These are phyloP conservation scores for Hesperophylax magnus DNA, from an alignment of 1,140 invertebrate genomes.

Conservation along the genomic window DNA sequence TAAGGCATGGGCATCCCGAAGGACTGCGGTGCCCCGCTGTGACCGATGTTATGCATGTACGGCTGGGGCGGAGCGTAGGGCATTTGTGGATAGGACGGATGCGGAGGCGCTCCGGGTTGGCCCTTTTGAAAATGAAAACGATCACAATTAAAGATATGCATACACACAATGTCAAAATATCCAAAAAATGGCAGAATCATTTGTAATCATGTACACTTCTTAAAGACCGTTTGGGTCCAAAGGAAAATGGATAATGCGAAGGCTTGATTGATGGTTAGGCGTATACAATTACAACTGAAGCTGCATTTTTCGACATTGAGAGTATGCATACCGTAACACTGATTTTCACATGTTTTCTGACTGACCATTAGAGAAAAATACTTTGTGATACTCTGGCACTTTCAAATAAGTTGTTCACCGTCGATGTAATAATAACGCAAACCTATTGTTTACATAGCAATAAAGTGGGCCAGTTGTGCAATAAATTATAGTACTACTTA, in stretches of 20 bases:
- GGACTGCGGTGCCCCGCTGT: constrained; percentile 66
- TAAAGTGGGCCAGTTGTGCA: too few species aligned
- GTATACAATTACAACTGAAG: too few species aligned
- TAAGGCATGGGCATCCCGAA: constrained; percentile 69
- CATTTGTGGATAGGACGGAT: constrained; percentile 58
- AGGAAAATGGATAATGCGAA: too few species aligned
- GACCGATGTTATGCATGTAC: constrained; percentile 70
- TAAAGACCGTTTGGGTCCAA: too few species aligned
- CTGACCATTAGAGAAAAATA: constrained; percentile 38
- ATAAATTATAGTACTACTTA: too few species aligned
- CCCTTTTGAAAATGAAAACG: constrained; percentile 65
- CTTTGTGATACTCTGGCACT: constrained; percentile 34
- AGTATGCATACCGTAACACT: not conserved
- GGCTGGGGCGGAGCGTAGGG: constrained; percentile 62
- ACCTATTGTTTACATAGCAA: too few species aligned
- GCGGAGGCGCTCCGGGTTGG: constrained; percentile 52
- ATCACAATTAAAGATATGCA: not conserved
- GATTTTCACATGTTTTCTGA: constrained; percentile 23
- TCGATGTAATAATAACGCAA: too few species aligned
- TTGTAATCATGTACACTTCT: too few species aligned
- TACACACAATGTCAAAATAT: too few species aligned
- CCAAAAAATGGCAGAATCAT: too few species aligned
- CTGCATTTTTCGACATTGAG: too few species aligned
- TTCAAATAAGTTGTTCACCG: not conserved
- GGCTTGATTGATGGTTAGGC: too few species aligned